A percentile compares a stretch with the other conserved stretches of the same genome.
phyloP scores from a whole-genome alignment of 1,140 invertebrate genomes.

The Sycophila sp. region DNA sequence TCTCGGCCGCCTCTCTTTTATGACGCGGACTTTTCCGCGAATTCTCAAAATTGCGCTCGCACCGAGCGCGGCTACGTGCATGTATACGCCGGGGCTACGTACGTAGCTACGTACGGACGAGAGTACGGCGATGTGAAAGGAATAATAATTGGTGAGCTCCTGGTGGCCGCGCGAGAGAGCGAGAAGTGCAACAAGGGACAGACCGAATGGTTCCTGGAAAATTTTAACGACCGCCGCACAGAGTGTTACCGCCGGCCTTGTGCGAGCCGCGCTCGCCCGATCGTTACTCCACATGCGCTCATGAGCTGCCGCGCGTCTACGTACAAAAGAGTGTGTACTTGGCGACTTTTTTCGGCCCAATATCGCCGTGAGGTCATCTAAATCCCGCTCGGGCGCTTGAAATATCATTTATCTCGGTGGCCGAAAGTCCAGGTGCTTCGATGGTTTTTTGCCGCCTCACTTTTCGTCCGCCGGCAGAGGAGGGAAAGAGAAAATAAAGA shows the following conservation, averaged over 20 bases:
- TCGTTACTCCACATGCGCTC: conserved; percentile 22
- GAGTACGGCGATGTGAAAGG: conserved; percentile 31
- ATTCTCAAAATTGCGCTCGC: conserved; percentile 33
- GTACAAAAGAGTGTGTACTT: no score
- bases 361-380: no score
- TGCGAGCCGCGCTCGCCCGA: background rate
- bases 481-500: no score
- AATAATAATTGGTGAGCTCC: conserved; percentile 36
- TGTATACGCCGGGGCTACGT: no score
- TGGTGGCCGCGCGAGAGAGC: conserved; percentile 2
- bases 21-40: conserved; percentile 36
- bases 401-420: no score
- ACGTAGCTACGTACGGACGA: background rate
- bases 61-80: background rate
- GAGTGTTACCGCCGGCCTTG: background rate
- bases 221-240: conserved; percentile 32
- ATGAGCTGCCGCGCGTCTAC: background rate
- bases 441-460: background rate
- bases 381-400: background rate
- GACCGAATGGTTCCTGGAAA: conserved; percentile 34
- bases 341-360: no score
- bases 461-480: background rate
- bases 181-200: conserved; percentile 26
- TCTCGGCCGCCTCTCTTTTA: conserved; percentile 22
- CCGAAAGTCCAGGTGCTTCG: no score